phyloP scores from a whole-genome alignment of 1,140 invertebrate species.

The Drosophila jambulina region DNA sequence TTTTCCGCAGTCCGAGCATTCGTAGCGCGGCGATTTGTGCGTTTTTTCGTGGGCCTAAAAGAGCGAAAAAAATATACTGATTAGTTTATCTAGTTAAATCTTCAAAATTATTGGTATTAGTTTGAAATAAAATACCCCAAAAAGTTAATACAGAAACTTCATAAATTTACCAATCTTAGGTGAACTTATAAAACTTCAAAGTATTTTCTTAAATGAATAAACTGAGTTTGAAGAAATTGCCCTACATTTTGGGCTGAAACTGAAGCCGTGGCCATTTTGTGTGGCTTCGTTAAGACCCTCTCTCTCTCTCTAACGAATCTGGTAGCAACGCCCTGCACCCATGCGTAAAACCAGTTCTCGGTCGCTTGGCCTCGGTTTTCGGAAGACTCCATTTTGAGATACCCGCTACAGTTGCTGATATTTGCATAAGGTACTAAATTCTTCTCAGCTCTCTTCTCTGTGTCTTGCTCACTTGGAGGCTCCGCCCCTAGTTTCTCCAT shows the following conservation, averaged over 20 bases:
- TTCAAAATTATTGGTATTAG: background rate
- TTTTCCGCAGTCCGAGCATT: constrained; percentile 91
- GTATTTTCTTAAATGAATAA: too few relatives aligned
- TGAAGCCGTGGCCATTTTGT: constrained; percentile 63
- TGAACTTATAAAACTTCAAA: background rate
- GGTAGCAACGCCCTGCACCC: constrained; percentile 56
- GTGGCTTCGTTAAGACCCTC: constrained; percentile 7
- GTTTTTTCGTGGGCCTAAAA: constrained; percentile 78
- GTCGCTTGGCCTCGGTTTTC: constrained; percentile 56
- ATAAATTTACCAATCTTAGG: background rate
- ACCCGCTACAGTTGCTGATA: constrained; percentile 26
- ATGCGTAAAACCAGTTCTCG: constrained; percentile 79
- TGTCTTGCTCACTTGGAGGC: background rate
- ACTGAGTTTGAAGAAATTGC: background rate
- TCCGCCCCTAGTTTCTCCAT: constrained; percentile 23
- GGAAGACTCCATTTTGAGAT: constrained; percentile 71
- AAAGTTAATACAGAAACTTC: background rate
- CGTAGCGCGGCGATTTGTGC: constrained; percentile 88
- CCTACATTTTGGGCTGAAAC: background rate
- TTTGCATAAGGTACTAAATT: constrained; percentile 62
- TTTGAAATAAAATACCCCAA: background rate
- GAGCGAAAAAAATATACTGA: constrained; percentile 5
- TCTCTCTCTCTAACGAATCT: constrained; percentile 54
- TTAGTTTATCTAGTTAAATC: background rate
- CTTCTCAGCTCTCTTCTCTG: constrained; percentile 16